Evolutionary conservation across 1,140 invertebrate species (phyloP).

Genomic region (Drosophila dunni): DNA sequence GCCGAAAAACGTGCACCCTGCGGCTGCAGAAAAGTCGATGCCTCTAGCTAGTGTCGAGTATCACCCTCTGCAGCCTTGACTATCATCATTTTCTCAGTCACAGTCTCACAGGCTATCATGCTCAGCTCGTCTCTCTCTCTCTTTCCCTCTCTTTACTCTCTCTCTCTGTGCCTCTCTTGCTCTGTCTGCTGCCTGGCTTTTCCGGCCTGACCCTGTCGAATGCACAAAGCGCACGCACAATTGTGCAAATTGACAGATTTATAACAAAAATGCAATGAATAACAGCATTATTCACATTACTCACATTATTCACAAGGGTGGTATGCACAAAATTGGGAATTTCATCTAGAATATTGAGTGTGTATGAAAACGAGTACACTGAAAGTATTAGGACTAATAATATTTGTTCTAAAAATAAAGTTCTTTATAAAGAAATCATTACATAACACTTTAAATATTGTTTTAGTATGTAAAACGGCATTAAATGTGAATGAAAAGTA

Average conservation of each 20-base stretch:
- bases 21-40: conserved; percentile 26
- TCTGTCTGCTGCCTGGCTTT: conserved; percentile 10
- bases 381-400: too few species aligned
- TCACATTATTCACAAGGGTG: conserved; percentile 45
- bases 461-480: too few species aligned
- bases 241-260: conserved; percentile 83
- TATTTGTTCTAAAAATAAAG: too few species aligned
- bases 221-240: conserved; percentile 67
- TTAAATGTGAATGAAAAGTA: too few species aligned
- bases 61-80: conserved; percentile 11
- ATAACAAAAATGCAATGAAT: conserved; percentile 80
- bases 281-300: conserved; percentile 75
- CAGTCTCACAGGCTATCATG: neutral
- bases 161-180: neutral
- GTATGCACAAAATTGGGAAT: neutral
- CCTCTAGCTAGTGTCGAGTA: conserved; percentile 15
- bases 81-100: neutral
- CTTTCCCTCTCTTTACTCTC: conserved; percentile 5
- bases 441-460: too few species aligned
- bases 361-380: too few species aligned
- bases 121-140: neutral
- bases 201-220: conserved; percentile 35
- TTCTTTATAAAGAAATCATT: too few species aligned
- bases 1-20: conserved; percentile 48
- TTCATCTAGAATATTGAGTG: conserved; percentile 12